phyloP scores from a whole-genome alignment of 2,797 vertebrate genomes.

The Hypotaenidia philippensis region DNA sequence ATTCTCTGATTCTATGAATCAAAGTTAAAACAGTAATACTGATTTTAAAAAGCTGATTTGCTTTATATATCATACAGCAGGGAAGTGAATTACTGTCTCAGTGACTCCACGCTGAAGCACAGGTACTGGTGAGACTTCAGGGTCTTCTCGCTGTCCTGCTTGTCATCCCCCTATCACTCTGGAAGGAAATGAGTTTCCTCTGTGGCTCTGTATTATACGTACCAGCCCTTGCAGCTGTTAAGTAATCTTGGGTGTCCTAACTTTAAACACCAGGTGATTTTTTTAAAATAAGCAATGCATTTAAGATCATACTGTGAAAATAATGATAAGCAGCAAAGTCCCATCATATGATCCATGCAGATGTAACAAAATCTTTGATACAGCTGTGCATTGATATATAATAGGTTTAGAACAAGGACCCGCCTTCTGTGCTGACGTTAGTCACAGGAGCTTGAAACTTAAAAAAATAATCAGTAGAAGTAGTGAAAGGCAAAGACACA shows the following conservation, averaged over 20 bases:
- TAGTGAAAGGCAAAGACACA: neutral
- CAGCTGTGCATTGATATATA: neutral
- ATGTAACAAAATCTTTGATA: neutral
- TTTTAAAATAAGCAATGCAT: neutral
- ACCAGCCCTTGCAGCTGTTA: neutral
- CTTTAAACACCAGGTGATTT: neutral
- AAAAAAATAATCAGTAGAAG: neutral
- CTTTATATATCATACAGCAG: neutral
- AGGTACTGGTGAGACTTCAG: neutral
- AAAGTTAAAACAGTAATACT: too few relatives aligned
- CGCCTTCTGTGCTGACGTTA: neutral
- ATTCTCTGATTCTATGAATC: too few relatives aligned
- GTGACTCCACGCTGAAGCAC: neutral
- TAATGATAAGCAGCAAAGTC: neutral
- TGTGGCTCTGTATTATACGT: neutral
- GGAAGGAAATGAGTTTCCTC: neutral
- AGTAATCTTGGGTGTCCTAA: neutral
- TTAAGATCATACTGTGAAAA: neutral
- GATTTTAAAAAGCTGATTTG: neutral
- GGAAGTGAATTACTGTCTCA: neutral
- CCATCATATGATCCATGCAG: neutral
- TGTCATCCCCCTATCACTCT: neutral
- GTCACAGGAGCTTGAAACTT: neutral
- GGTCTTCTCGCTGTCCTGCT: neutral
- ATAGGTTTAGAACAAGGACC: neutral